A percentile compares a stretch with the other conserved stretches of the same genome.
Evolutionary conservation across 2,888 invertebrate genomes (phyloP).

Genomic region (Ctena decussata): DNA sequence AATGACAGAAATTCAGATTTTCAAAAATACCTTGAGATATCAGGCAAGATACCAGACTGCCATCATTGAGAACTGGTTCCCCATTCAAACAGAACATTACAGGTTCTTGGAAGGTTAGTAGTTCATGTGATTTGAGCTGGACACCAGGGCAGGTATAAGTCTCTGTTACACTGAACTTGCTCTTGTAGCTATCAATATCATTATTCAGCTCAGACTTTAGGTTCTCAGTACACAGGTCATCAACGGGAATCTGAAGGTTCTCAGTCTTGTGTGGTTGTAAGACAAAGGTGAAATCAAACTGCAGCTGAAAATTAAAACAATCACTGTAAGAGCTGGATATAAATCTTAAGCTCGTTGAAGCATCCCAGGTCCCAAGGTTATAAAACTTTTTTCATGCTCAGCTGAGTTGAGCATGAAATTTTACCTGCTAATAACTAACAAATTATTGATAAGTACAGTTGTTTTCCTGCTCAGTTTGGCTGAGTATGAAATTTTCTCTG

Average conservation of each 20-base stretch:
- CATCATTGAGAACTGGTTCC: neutral
- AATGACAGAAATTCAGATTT: too few relatives aligned
- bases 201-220: neutral
- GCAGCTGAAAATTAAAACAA: conserved; percentile 1
- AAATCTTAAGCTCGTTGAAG: too few relatives aligned
- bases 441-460: too few relatives aligned
- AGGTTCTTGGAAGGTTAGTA: conserved; percentile 7
- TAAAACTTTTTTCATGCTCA: too few relatives aligned
- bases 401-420: too few relatives aligned
- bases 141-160: conserved; percentile 5
- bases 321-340: too few relatives aligned
- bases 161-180: neutral
- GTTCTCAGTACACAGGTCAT: neutral
- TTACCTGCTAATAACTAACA: too few relatives aligned
- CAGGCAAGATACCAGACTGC: neutral
- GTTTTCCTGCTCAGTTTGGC: too few relatives aligned
- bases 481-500: too few relatives aligned
- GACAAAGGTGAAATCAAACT: neutral
- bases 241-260: neutral
- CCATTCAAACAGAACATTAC: neutral
- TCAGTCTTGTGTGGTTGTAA: neutral
- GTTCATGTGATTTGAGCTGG: neutral
- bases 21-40: neutral
- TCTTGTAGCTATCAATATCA: neutral
- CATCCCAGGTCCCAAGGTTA: too few relatives aligned